phyloP scores from a whole-genome alignment of 2,888 invertebrate genomes.

The Leucophora obtusa region DNA sequence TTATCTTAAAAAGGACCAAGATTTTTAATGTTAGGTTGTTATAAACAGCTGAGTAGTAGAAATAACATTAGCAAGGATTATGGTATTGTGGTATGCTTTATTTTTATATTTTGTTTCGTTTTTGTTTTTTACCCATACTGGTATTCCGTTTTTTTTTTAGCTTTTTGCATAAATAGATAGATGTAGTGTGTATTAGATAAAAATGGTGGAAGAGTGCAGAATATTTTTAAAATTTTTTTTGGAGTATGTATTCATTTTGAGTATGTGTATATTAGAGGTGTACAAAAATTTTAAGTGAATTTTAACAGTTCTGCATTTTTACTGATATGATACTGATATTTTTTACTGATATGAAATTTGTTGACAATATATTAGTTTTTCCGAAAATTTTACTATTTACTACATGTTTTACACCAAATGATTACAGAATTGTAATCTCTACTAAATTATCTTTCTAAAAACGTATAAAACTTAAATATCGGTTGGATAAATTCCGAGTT shows the following conservation, averaged over 20 bases:
- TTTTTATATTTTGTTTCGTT: not conserved
- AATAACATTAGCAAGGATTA: slow-evolving; percentile 59
- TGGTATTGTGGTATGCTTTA: slow-evolving; percentile 50
- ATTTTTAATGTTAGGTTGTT: not conserved
- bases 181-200: slow-evolving; percentile 36
- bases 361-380: no score
- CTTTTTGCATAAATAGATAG: slow-evolving; percentile 29
- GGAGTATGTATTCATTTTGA: not conserved
- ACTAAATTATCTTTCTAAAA: no score
- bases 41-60: not conserved
- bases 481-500: no score
- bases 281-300: no score
- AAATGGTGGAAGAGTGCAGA: slow-evolving; percentile 31
- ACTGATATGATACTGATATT: no score
- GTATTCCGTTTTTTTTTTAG: not conserved
- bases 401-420: no score
- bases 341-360: no score
- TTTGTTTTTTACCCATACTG: not conserved
- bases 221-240: not conserved
- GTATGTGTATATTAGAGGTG: not conserved
- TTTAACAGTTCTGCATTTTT: no score
- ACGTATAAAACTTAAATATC: no score
- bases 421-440: no score
- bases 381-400: no score
- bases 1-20: not conserved